phyloP scores from a whole-genome alignment of 2,797 vertebrate species.

The Enteromius viviparus region DNA sequence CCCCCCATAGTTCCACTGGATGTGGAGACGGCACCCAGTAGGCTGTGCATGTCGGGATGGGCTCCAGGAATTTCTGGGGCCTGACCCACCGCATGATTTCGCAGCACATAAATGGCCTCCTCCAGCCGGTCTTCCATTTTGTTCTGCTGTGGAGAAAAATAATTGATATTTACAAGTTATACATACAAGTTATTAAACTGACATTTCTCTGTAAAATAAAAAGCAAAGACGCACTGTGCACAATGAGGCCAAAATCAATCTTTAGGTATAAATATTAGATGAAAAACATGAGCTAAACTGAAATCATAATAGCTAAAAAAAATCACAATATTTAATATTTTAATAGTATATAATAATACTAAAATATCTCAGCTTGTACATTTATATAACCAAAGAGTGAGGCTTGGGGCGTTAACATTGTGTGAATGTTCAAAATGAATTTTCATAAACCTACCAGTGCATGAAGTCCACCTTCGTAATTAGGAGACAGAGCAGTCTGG shows the following conservation, averaged over 20 bases:
- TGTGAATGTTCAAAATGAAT: neutral
- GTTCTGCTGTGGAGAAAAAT: constrained; percentile 79
- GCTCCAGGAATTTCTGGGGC: constrained; percentile 77
- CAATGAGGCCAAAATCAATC: neutral
- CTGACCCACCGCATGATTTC: constrained; percentile 92
- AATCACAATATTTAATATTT: too few species aligned
- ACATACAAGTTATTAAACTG: neutral
- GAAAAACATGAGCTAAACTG: neutral
- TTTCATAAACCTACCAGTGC: constrained; percentile 81
- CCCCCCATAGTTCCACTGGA: constrained; percentile 78
- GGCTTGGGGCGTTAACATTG: neutral
- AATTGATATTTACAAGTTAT: neutral
- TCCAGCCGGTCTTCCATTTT: constrained; percentile 98
- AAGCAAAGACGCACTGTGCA: neutral
- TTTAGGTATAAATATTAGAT: neutral
- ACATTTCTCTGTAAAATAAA: neutral
- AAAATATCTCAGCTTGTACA: neutral
- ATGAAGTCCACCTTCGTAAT: constrained; percentile 91
- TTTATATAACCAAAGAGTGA: neutral
- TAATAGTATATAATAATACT: neutral
- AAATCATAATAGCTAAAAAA: too few species aligned
- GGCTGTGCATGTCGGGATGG: constrained; percentile 88
- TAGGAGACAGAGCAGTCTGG: constrained; percentile 86
- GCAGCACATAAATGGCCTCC: constrained; percentile 95
- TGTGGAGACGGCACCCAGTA: constrained; percentile 77